phyloP scores from a whole-genome alignment of 2,888 invertebrate genomes.

The Torymus tubicola region DNA sequence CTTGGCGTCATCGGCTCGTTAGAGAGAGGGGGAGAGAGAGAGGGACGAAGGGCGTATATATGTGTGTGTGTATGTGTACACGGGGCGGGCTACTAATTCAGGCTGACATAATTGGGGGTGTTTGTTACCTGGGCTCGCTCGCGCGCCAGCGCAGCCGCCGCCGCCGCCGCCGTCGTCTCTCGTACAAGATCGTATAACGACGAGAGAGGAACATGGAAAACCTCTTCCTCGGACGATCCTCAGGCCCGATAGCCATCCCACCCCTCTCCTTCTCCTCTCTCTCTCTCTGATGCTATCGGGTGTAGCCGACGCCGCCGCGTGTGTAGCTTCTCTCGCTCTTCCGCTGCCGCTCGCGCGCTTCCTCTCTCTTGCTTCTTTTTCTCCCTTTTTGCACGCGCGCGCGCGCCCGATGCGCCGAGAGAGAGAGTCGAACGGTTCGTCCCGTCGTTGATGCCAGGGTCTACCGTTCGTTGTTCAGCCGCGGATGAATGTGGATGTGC shows the following conservation, averaged over 20 bases:
- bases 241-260: constrained; percentile 74
- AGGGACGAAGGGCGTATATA: constrained; percentile 68
- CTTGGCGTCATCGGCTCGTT: constrained; percentile 66
- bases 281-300: constrained; percentile 5
- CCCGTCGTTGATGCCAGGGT: too few species aligned
- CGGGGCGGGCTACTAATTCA: constrained; percentile 71
- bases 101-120: constrained; percentile 76
- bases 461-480: background rate
- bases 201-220: constrained; percentile 75
- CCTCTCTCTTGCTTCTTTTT: too few species aligned
- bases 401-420: background rate
- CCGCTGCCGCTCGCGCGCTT: too few species aligned
- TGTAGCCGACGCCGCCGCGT: constrained; percentile 2
- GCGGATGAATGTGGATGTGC: too few species aligned
- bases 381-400: too few species aligned
- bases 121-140: constrained; percentile 71
- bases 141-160: too few species aligned
- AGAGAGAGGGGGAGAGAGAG: constrained; percentile 71
- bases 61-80: too few species aligned
- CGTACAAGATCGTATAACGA: constrained; percentile 75
- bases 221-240: constrained; percentile 74
- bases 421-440: too few species aligned
- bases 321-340: constrained; percentile 3
- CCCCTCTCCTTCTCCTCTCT: constrained; percentile 64
- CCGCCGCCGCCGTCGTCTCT: constrained; percentile 51